Base-by-base conservation (phyloP, 2,797 vertebrate genomes). In the Sebastes paucispinis region DNA sequence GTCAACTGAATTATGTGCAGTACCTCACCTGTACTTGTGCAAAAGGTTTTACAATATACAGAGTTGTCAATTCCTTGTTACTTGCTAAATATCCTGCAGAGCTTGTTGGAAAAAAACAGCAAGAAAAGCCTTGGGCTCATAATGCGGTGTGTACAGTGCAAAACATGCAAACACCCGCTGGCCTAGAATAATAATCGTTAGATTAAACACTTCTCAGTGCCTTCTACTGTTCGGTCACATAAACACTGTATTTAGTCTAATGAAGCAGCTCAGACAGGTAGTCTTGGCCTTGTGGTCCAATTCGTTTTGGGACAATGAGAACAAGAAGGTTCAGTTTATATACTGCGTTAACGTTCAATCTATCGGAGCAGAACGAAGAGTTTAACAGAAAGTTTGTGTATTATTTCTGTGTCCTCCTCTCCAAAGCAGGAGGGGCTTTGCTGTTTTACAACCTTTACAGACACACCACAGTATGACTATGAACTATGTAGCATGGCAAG, bases 201-300 rank as follows among this genome's bases (percentile, higher is more conserved):
- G 18, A 77, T 66, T 47, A 73, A 79, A 54, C 39, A 80, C 29
- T 14, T 60, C 24, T 81, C 39, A 66, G 4, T 73, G 80, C 62
- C 78, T 75, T 57, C 73, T 75, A 20, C 16, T 82, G 79, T 81
- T 47, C 3, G 8, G 22, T 67, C 34, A 76, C 32, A 47, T 0
- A 60, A 73, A 69, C 43, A 36, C 5, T 16, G 7, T 8, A 52
- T 55, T 69, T 59, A 52, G 43, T 47, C 18, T 69, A 39, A 10
- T 9, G 20, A 55, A 80, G 65, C 60, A 68, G 67, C 34, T 34
- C 7, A 65, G 69, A 47, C 24, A 43, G 39, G 52, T 58, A 20
- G 54, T 24, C 43, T 47, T 63, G 70, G 29, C 59, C 31, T 74
- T 8, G 13, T 58, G 39, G 27, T 71, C 36, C 6, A 52, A 14